These are phyloP conservation scores for Coluber constrictor DNA, from an alignment of 2,797 vertebrate species.

Conservation along the genomic window DNA sequence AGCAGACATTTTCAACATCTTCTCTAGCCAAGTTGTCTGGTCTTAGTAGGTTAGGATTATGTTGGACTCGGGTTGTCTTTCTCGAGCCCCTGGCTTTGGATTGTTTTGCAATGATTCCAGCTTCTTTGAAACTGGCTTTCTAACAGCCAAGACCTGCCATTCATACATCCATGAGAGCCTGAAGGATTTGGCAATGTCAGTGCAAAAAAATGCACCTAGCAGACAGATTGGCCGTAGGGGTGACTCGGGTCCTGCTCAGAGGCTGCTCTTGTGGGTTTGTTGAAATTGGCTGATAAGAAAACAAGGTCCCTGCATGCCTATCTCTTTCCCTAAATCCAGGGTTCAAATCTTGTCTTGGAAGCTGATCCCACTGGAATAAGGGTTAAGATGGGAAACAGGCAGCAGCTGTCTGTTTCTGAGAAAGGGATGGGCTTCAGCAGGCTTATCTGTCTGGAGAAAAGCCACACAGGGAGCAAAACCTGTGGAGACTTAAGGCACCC, in stretches of 20 bases:
- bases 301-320: not conserved
- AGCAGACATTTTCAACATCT: not conserved
- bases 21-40: conserved; percentile 34
- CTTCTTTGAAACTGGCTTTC: not conserved
- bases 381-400: not conserved
- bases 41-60: conserved; percentile 37
- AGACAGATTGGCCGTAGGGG: not conserved
- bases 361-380: not conserved
- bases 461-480: not conserved
- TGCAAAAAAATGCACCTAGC: not conserved
- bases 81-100: conserved; percentile 25
- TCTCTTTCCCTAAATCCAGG: conserved; percentile 9
- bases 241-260: not conserved
- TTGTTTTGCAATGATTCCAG: conserved; percentile 36
- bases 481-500: too few species aligned
- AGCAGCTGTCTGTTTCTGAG: not conserved
- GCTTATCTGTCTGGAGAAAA: not conserved
- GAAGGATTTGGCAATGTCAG: not conserved
- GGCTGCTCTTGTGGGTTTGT: not conserved
- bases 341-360: conserved; percentile 34
- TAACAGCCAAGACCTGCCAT: not conserved
- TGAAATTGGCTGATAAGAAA: conserved; percentile 4
- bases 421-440: not conserved
- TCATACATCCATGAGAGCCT: not conserved
- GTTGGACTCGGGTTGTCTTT: conserved; percentile 27